Conservation (phyloP, 2,888 invertebrate species). For the Syrista parreyssii region DNA sequence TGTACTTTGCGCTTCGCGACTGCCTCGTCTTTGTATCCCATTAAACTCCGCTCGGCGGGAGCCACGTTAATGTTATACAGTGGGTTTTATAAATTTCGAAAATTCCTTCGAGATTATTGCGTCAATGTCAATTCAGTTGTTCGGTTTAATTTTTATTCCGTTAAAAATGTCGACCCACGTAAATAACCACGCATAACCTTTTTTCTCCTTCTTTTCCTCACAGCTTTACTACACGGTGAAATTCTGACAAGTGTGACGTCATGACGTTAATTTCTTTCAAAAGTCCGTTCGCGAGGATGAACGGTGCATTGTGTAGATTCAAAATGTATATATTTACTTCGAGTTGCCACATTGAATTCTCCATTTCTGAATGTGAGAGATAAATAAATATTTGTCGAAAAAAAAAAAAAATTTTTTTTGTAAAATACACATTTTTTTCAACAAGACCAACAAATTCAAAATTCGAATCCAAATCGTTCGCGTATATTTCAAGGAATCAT, state of each 20-base stretch:
- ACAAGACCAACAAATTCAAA: not conserved
- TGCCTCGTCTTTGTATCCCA: not conserved
- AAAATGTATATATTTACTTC: not conserved
- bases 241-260: not conserved
- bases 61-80: not conserved
- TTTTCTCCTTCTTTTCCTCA: not conserved
- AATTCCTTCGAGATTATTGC: not conserved
- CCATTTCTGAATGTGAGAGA: not conserved
- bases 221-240: not conserved
- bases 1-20: not conserved
- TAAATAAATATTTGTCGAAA: not conserved
- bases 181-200: not conserved
- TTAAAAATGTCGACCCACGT: not conserved
- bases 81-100: not conserved
- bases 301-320: not conserved
- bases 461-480: not conserved
- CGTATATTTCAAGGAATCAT: not conserved
- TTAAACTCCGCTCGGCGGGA: not conserved
- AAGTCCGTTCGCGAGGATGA: not conserved
- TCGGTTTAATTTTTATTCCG: not conserved
- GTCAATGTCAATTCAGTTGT: not conserved
- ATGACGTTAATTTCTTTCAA: not conserved
- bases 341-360: not conserved
- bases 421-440: no score
- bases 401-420: not conserved